A percentile compares a stretch with the other conserved stretches of the same genome.
phyloP scores from a whole-genome alignment of 2,797 vertebrate species.

The Malacoctenus gilli region DNA sequence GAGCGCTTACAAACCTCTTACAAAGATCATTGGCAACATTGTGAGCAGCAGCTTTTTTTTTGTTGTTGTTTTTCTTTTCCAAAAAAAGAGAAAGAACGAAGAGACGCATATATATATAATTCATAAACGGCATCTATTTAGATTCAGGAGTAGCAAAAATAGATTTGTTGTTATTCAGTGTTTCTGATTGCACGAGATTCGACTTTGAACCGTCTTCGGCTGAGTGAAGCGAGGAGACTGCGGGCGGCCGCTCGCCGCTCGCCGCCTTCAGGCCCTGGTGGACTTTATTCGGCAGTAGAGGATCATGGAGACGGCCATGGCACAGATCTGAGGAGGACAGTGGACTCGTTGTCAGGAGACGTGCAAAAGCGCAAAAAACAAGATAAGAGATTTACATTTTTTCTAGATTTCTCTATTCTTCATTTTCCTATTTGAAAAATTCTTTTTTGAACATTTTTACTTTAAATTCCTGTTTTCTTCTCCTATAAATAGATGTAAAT shows the following conservation, averaged over 20 bases:
- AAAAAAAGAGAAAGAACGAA: conserved; percentile 1
- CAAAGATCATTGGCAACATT: no score
- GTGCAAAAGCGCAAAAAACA: no score
- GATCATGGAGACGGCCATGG: conserved; percentile 79
- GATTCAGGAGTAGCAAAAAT: conserved; percentile 44
- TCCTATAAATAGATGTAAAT: no score
- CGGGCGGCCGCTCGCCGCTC: neutral
- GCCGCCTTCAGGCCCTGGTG: conserved; percentile 14
- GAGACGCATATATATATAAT: conserved; percentile 35
- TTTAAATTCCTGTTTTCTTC: no score
- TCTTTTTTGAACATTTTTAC: no score
- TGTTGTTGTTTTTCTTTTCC: no score
- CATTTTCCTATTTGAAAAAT: no score
- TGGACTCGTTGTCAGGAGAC: no score
- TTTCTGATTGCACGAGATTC: conserved; percentile 52
- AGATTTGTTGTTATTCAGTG: conserved; percentile 40
- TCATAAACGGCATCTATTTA: conserved; percentile 18
- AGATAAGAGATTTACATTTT: no score
- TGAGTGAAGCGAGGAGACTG: conserved; percentile 4
- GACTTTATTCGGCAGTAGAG: conserved; percentile 76
- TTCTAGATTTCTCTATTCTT: no score
- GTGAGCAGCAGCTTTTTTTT: no score
- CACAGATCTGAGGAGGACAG: conserved; percentile 77
- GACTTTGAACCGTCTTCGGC: conserved; percentile 8
- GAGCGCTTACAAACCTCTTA: conserved; percentile 8